These are phyloP conservation scores for Tinea pellionella DNA, from an alignment of 2,888 invertebrate species.

Conservation along the genomic window DNA sequence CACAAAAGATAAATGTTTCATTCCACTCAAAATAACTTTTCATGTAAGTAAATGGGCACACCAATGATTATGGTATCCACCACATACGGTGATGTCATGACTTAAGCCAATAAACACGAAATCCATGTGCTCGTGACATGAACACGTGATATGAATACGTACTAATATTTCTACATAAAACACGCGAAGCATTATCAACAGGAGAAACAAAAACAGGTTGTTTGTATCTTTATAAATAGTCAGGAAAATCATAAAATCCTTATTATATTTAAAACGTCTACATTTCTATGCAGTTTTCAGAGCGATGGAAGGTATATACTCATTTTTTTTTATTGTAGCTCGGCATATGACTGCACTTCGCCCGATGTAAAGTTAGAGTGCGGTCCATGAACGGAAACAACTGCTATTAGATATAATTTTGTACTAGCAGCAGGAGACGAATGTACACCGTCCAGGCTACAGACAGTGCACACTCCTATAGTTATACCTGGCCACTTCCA, in stretches of 20 bases:
- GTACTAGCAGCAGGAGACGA: too few relatives aligned
- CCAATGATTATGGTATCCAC: slow-evolving; percentile 40
- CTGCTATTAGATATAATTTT: too few relatives aligned
- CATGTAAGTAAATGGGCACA: slow-evolving; percentile 43
- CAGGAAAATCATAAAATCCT: background rate
- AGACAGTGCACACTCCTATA: too few relatives aligned
- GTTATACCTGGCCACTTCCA: too few relatives aligned
- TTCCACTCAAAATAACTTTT: slow-evolving; percentile 43
- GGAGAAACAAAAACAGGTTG: background rate
- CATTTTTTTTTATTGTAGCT: too few relatives aligned
- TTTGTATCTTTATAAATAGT: background rate
- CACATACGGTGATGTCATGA: slow-evolving; percentile 62
- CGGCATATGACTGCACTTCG: too few relatives aligned
- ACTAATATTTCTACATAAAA: slow-evolving; percentile 15
- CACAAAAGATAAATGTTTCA: slow-evolving; percentile 33
- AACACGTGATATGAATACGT: slow-evolving; percentile 36
- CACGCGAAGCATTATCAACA: slow-evolving; percentile 32
- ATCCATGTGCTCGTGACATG: slow-evolving; percentile 50
- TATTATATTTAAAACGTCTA: too few relatives aligned
- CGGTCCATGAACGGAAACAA: too few relatives aligned
- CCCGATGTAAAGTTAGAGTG: too few relatives aligned
- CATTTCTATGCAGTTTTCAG: too few relatives aligned
- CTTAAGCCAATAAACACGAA: slow-evolving; percentile 61
- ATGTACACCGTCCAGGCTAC: too few relatives aligned
- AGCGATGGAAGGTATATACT: too few relatives aligned